Evolutionary conservation across 1,140 invertebrate genomes (phyloP).

Genomic region (Zaprionus tsacasi): DNA sequence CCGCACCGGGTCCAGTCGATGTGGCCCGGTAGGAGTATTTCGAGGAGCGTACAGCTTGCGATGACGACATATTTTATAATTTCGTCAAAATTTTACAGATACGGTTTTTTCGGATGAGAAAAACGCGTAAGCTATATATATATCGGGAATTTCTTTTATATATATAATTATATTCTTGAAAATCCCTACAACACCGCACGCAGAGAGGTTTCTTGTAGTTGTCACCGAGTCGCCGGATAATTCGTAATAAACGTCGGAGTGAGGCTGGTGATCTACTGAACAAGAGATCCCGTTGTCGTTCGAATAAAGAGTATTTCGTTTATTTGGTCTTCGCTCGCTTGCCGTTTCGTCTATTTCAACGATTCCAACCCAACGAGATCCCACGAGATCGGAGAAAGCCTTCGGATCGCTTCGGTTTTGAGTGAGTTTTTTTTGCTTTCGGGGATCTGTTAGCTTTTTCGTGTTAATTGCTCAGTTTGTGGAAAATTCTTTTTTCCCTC

Average conservation of each 20-base stretch:
- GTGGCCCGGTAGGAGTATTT: slow-evolving; percentile 93
- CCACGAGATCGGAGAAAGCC: background rate
- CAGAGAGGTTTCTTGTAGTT: slow-evolving; percentile 74
- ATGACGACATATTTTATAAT: slow-evolving; percentile 85
- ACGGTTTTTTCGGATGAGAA: background rate
- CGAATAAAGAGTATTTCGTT: slow-evolving; percentile 84
- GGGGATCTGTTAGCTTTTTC: slow-evolving; percentile 5
- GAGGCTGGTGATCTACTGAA: slow-evolving; percentile 85
- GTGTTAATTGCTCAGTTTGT: slow-evolving; percentile 80
- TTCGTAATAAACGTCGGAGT: slow-evolving; percentile 84
- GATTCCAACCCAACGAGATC: slow-evolving; percentile 36
- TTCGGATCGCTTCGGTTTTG: slow-evolving; percentile 6
- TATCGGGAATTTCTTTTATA: slow-evolving; percentile 19
- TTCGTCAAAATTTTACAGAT: slow-evolving; percentile 59
- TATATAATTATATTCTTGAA: slow-evolving; percentile 48
- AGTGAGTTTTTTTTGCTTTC: slow-evolving; percentile 34
- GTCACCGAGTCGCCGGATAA: slow-evolving; percentile 84
- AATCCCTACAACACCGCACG: slow-evolving; percentile 79
- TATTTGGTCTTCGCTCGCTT: slow-evolving; percentile 65
- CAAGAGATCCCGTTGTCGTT: slow-evolving; percentile 85
- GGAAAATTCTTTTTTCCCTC: slow-evolving; percentile 68
- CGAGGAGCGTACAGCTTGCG: slow-evolving; percentile 92
- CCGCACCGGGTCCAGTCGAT: slow-evolving; percentile 90
- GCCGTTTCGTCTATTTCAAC: slow-evolving; percentile 75
- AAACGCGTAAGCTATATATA: slow-evolving; percentile 33